Conservation (phyloP, 2,113 vertebrate species). For the Chrysochloris asiatica region DNA sequence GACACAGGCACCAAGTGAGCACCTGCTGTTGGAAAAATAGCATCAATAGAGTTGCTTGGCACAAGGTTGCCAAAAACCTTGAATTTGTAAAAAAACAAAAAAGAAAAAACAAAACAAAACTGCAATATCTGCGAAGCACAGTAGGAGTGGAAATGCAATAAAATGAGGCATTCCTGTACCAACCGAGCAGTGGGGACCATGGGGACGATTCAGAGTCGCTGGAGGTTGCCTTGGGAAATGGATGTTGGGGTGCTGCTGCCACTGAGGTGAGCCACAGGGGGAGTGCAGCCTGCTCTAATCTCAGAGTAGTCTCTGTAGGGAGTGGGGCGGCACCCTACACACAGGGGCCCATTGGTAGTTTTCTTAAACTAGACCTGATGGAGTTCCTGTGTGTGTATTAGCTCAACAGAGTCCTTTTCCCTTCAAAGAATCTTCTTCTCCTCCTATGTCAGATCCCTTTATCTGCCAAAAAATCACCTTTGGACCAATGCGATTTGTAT, state of each 20-base stretch:
- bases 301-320: background rate
- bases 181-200: background rate
- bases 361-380: background rate
- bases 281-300: background rate
- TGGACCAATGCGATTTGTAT: background rate
- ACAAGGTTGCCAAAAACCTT: no score
- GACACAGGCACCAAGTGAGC: no score
- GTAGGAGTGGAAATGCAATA: no score
- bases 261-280: fast-evolving
- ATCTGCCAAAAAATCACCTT: background rate
- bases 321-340: background rate
- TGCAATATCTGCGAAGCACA: no score
- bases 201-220: background rate
- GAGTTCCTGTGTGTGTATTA: background rate
- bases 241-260: no score
- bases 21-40: no score
- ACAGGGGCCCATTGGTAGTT: background rate
- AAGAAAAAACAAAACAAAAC: no score
- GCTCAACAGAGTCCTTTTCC: background rate
- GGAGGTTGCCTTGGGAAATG: background rate
- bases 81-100: no score
- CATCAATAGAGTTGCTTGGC: no score
- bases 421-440: background rate
- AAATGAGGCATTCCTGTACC: no score
- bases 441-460: background rate